phyloP scores from a whole-genome alignment of 2,797 vertebrate species.

The Peromyscus aztecus region DNA sequence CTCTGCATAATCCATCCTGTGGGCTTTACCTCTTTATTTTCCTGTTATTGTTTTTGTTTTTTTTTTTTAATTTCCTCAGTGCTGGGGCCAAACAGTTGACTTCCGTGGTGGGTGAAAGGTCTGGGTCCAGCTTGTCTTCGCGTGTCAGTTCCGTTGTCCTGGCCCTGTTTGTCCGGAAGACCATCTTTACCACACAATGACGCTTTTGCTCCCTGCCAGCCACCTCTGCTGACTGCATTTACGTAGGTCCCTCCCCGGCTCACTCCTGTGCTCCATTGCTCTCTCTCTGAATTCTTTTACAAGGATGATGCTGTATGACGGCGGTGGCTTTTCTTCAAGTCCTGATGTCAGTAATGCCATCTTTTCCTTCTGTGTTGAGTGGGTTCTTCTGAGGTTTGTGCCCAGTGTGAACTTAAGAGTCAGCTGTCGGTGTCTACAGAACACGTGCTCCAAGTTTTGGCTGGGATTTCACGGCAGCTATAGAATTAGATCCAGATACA shows the following conservation, averaged over 20 bases:
- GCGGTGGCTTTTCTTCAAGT: neutral
- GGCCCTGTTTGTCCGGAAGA: neutral
- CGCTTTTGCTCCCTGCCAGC: neutral
- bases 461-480: neutral
- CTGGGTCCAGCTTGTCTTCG: neutral
- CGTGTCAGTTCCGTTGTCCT: neutral
- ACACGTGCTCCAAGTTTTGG: neutral
- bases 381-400: neutral
- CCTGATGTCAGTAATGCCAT: neutral
- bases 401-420: neutral
- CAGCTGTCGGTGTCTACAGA: neutral
- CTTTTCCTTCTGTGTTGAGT: neutral
- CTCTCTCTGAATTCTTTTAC: neutral
- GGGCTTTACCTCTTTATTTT: neutral
- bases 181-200: neutral
- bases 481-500: neutral
- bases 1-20: neutral
- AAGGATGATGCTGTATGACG: fast-evolving
- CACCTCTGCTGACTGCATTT: neutral
- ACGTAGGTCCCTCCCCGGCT: neutral
- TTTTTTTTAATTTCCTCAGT: no score
- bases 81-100: neutral
- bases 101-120: neutral
- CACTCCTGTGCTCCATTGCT: neutral
- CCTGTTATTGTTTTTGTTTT: neutral